phyloP scores from a whole-genome alignment of 2,113 vertebrate species.

The Pogonocichla stellata region DNA sequence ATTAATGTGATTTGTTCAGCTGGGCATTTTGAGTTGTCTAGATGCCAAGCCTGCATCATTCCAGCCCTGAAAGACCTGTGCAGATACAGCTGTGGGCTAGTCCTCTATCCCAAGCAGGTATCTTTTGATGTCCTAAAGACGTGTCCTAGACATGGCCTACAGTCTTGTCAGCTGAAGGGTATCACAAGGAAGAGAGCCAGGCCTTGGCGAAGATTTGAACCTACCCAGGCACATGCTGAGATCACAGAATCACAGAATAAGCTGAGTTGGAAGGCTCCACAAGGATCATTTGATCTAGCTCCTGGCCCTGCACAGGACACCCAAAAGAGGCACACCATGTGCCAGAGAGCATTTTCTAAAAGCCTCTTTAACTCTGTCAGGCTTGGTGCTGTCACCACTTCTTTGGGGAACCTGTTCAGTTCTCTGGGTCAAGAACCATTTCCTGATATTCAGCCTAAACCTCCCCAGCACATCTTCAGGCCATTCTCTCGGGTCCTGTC shows the following conservation, averaged over 20 bases:
- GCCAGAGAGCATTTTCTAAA: neutral
- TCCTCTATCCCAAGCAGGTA: neutral
- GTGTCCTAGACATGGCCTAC: too few relatives aligned
- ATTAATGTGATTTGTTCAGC: neutral
- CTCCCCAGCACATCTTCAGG: neutral
- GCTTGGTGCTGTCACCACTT: neutral
- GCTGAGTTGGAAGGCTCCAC: neutral
- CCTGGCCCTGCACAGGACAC: too few relatives aligned
- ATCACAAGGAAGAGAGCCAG: neutral
- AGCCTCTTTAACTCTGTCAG: neutral
- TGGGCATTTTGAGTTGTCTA: neutral
- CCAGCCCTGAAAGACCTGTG: neutral
- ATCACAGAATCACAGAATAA: neutral
- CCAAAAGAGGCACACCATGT: neutral
- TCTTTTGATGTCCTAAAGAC: neutral
- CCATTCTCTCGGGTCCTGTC: neutral
- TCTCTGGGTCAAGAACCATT: neutral
- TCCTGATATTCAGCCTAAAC: neutral
- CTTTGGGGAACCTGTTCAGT: neutral
- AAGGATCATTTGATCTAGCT: neutral
- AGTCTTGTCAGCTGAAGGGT: neutral
- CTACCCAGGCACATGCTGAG: neutral
- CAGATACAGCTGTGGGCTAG: neutral
- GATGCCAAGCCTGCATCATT: neutral
- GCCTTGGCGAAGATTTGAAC: neutral